These are phyloP conservation scores for Meles meles DNA, from an alignment of 2,113 vertebrate species.

Conservation along the genomic window DNA sequence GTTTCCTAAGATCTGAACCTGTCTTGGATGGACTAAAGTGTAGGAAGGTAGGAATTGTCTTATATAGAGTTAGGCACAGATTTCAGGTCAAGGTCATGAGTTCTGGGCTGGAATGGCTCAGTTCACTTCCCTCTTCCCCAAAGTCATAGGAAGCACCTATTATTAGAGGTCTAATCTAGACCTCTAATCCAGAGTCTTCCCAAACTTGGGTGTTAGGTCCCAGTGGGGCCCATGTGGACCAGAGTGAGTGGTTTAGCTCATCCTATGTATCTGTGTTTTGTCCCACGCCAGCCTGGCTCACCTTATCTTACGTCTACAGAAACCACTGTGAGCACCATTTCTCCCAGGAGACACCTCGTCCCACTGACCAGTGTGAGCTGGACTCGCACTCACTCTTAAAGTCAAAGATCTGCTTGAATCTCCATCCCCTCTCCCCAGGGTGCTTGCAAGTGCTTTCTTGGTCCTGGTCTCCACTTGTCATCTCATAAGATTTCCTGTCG, in stretches of 20 bases:
- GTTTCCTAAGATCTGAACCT: too few relatives aligned
- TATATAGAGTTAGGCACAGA: background rate
- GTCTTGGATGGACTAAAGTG: background rate
- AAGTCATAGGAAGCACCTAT: background rate
- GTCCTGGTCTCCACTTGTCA: background rate
- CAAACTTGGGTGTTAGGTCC: background rate
- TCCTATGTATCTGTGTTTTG: fast-evolving
- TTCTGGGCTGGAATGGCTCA: background rate
- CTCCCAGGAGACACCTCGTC: background rate
- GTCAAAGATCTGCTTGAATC: background rate
- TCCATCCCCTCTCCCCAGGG: background rate
- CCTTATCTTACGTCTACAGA: background rate
- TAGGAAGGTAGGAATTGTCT: background rate
- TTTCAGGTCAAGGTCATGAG: background rate
- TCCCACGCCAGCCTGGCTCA: background rate
- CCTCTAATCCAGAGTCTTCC: background rate
- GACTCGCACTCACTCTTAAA: background rate
- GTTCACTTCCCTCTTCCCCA: background rate
- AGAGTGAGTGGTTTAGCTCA: background rate
- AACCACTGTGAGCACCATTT: too few relatives aligned
- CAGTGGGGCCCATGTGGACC: background rate
- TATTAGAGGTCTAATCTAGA: too few relatives aligned
- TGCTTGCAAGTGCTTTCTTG: background rate
- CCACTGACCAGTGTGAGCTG: background rate
- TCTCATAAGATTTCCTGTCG: background rate